Evolutionary conservation across 2,797 vertebrate species (phyloP), one percentile per base, ranked within the genome.

Genomic region (Tinamus major): DNA sequence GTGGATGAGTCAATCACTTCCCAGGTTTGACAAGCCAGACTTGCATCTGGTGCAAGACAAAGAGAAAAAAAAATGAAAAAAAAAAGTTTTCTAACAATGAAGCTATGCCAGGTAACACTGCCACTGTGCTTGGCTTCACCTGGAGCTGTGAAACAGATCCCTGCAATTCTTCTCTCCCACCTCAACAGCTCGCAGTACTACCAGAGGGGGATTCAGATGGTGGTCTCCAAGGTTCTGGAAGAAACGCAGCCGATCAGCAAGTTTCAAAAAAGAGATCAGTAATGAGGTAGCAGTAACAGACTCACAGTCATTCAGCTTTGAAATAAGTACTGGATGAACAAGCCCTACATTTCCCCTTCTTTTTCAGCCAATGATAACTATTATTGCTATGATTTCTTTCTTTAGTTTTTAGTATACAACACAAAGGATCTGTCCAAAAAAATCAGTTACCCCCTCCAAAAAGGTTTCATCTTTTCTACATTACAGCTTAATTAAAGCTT

Each of bases 1-100:
- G 85, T 72, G 83, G 87, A 86, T 46, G 61, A 74, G 56, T 94
- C 92, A 93, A 79, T 95, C 79, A 92, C 64, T 89, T 87, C 78
- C 64, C 74, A 44, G 72, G 55, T 81, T 65, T 95, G 77, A 92
- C 81, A 90, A 95, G 74, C 70, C 68, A 92, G 69, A 75, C 85
- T 62, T 86, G 64, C 78, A 83, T 93, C 62, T 67, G 59, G 59
- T 80, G 82, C 71, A 95, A 92, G 64, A 70, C 61, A 64, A 92
- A 87, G 91, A 79, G 85, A 93, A 89, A 82, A 89, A 39, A 46
- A 26, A 62, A 67, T 31, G 58, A 84, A 41, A 88, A 80, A 20
- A 69, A 79, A 21, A 41, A 69, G 27, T 49, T 41, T 67, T 62
- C 27, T 67, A 81, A 92, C 48, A 59, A 17, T 35, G 63, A 83